Percentiles rank a stretch among this genome's conserved stretches.
Conservation (phyloP, 53 echinoderm and acorn worm species). For the Luidia sarsii region DNA sequence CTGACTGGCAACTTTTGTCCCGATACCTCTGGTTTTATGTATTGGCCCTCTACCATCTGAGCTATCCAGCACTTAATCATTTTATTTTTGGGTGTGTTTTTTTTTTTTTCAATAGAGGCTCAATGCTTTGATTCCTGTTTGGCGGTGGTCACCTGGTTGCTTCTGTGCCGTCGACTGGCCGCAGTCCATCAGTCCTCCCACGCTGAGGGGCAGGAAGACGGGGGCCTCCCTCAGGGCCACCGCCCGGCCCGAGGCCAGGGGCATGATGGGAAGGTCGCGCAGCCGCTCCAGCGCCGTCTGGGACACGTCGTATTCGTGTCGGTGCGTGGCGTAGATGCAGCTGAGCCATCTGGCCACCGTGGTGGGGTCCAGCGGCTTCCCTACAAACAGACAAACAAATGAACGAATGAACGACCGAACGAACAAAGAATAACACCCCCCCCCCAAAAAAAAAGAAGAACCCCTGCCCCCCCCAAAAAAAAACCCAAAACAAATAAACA, state of each 20-base stretch:
- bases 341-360: constrained; percentile 60
- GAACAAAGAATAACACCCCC: too few relatives aligned
- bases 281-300: constrained; percentile 35
- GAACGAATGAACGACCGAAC: neutral
- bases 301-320: constrained; percentile 61
- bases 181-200: too few relatives aligned
- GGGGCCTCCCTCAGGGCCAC: constrained; percentile 41
- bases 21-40: too few relatives aligned
- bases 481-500: too few relatives aligned
- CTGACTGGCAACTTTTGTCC: too few relatives aligned
- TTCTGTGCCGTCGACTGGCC: constrained; percentile 41
- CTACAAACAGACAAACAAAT: constrained; percentile 21
- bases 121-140: too few relatives aligned
- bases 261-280: constrained; percentile 61
- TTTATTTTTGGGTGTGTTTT: too few relatives aligned
- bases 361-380: constrained; percentile 22
- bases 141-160: constrained; percentile 48
- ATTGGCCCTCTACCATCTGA: too few relatives aligned
- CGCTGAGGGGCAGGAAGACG: constrained; percentile 57
- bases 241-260: constrained; percentile 44
- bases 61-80: too few relatives aligned
- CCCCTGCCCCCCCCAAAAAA: too few relatives aligned
- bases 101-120: too few relatives aligned
- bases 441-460: too few relatives aligned
- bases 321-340: constrained; percentile 51